These are phyloP conservation scores for Proteles cristata DNA, from an alignment of 2,113 vertebrate genomes.

Conservation along the genomic window DNA sequence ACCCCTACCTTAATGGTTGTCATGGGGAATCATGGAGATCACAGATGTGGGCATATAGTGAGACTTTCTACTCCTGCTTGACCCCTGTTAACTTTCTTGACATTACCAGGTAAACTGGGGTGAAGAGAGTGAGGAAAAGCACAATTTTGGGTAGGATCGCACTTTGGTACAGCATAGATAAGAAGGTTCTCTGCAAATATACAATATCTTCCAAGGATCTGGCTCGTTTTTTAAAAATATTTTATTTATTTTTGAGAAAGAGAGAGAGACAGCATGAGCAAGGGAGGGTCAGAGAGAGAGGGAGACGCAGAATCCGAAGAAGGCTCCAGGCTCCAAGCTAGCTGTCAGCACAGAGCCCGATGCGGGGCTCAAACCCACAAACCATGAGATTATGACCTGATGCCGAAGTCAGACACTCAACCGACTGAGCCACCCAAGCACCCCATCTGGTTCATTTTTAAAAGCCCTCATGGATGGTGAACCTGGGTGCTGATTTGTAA, in stretches of 20 bases:
- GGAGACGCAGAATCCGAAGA: too few relatives aligned
- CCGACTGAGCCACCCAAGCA: too few relatives aligned
- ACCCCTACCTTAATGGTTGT: background rate
- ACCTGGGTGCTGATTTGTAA: background rate
- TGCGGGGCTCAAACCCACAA: too few relatives aligned
- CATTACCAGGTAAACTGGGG: background rate
- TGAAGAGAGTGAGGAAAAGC: slow-evolving; percentile 40
- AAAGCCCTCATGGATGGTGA: background rate
- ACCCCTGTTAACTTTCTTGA: slow-evolving; percentile 7
- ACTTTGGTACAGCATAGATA: background rate
- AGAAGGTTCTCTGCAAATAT: slow-evolving; percentile 14
- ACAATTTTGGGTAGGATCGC: background rate
- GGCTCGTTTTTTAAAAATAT: background rate
- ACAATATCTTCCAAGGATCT: background rate
- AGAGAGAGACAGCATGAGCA: too few relatives aligned
- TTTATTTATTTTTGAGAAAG: too few relatives aligned
- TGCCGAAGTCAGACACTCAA: too few relatives aligned
- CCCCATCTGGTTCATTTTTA: background rate
- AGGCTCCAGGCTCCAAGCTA: too few relatives aligned
- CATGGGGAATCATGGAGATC: slow-evolving; percentile 4
- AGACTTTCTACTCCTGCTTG: background rate
- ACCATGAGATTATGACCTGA: too few relatives aligned
- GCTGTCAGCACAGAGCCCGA: too few relatives aligned
- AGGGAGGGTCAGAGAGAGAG: too few relatives aligned
- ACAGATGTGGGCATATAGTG: background rate